These are phyloP conservation scores for Himalopsyche tibetana DNA, from an alignment of 2,888 invertebrate genomes.

Conservation along the genomic window DNA sequence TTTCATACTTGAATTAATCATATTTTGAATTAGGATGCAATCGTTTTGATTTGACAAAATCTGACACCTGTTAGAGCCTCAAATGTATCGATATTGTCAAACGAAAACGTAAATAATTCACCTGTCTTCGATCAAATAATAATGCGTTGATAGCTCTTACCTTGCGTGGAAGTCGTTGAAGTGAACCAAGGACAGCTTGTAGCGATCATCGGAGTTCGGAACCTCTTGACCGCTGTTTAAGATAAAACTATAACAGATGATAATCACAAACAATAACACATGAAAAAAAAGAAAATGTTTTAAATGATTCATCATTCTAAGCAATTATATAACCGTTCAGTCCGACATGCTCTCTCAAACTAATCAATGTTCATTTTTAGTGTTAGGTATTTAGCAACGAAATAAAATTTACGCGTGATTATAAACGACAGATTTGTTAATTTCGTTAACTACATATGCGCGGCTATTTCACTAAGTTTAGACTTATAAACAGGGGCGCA, in stretches of 20 bases:
- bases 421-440: too few relatives aligned
- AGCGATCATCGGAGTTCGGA: constrained; percentile 73
- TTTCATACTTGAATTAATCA: too few relatives aligned
- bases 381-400: too few relatives aligned
- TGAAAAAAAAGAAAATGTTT: constrained; percentile 66
- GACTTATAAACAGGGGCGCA: too few relatives aligned
- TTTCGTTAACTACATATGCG: too few relatives aligned
- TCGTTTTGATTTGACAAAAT: neutral
- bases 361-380: neutral
- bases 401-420: too few relatives aligned
- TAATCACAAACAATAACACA: constrained; percentile 38
- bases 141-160: neutral
- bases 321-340: neutral
- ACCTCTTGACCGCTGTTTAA: constrained; percentile 65
- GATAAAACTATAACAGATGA: neutral
- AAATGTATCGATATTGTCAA: neutral
- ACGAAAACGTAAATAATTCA: neutral
- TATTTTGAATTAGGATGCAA: neutral
- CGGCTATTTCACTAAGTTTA: too few relatives aligned
- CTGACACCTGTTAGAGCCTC: neutral
- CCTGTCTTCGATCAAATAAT: neutral
- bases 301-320: constrained; percentile 62
- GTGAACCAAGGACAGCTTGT: constrained; percentile 77
- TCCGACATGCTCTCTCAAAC: neutral
- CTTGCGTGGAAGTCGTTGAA: constrained; percentile 79